Evolutionary conservation across 2,888 invertebrate species (phyloP).

Genomic region (Cephus runcator): DNA sequence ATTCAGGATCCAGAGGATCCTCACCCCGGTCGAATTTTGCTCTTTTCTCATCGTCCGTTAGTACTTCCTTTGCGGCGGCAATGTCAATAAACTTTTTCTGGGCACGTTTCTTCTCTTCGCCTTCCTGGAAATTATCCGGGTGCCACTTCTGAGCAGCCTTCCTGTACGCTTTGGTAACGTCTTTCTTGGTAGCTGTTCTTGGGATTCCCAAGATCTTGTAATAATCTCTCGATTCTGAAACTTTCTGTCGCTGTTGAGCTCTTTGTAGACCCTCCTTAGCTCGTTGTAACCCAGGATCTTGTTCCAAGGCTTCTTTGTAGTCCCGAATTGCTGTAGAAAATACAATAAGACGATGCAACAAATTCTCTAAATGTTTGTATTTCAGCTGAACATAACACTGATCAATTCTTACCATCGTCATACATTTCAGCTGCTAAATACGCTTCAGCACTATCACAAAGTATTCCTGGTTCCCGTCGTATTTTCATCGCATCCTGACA

Average conservation of each 20-base stretch:
- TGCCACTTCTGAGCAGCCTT: constrained; percentile 99
- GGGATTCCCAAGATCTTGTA: constrained; percentile 96
- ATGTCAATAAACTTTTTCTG: constrained; percentile 99
- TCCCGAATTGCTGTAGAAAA: constrained; percentile 79
- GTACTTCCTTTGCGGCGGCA: constrained; percentile 98
- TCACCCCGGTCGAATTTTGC: constrained; percentile 93
- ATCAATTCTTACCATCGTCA: constrained; percentile 77
- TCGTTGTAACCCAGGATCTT: constrained; percentile 81
- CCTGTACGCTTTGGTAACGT: constrained; percentile 95
- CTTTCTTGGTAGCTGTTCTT: constrained; percentile 89
- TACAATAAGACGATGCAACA: neutral
- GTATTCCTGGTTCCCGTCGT: constrained; percentile 78
- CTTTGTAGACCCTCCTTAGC: constrained; percentile 90
- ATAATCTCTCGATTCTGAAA: constrained; percentile 93
- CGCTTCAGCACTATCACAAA: constrained; percentile 94
- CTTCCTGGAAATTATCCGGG: constrained; percentile 90
- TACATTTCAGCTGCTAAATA: constrained; percentile 89
- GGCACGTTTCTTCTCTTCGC: constrained; percentile 91
- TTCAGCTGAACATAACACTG: constrained; percentile 5
- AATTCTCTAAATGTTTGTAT: neutral
- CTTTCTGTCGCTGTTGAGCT: constrained; percentile 92
- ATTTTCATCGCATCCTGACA: constrained; percentile 86
- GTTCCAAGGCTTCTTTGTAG: constrained; percentile 85
- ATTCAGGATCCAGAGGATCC: constrained; percentile 97
- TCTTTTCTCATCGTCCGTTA: constrained; percentile 91